phyloP scores from a whole-genome alignment of 23 tunicate species.

The Styela clava region DNA sequence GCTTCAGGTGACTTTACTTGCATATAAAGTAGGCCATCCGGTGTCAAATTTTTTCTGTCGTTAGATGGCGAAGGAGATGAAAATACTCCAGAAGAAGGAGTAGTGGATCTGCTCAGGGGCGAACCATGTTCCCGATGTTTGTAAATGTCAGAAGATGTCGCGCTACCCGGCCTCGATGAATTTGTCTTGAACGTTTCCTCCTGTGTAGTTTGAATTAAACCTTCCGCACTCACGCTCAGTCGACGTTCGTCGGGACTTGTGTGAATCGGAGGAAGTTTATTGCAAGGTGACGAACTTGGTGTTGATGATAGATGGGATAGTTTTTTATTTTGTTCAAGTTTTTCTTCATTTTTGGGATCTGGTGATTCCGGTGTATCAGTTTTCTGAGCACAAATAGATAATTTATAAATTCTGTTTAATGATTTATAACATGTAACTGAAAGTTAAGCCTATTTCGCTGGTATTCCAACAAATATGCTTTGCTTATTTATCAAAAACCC shows the following conservation, averaged over 20 bases:
- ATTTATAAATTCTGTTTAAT: too few species aligned
- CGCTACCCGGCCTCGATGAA: neutral
- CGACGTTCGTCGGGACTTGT: neutral
- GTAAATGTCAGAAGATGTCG: neutral
- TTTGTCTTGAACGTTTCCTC: neutral
- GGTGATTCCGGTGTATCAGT: neutral
- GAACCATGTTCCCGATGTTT: neutral
- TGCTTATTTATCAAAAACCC: too few species aligned
- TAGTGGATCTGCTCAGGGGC: neutral
- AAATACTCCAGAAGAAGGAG: slow-evolving; percentile 11
- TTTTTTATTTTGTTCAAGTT: neutral
- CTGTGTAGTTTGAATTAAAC: neutral
- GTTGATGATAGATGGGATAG: neutral
- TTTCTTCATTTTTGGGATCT: neutral
- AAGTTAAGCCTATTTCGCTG: too few species aligned
- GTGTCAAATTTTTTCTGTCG: neutral
- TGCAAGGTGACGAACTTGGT: neutral
- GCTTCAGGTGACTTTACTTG: slow-evolving; percentile 14
- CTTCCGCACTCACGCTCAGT: neutral
- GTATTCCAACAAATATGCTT: too few species aligned
- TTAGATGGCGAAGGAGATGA: neutral
- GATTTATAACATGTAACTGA: too few species aligned
- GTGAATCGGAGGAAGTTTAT: slow-evolving; percentile 4
- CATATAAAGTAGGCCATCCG: slow-evolving; percentile 7
- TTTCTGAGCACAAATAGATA: too few species aligned